phyloP scores from a whole-genome alignment of 1,140 invertebrate genomes.

The Drosophila burlai region DNA sequence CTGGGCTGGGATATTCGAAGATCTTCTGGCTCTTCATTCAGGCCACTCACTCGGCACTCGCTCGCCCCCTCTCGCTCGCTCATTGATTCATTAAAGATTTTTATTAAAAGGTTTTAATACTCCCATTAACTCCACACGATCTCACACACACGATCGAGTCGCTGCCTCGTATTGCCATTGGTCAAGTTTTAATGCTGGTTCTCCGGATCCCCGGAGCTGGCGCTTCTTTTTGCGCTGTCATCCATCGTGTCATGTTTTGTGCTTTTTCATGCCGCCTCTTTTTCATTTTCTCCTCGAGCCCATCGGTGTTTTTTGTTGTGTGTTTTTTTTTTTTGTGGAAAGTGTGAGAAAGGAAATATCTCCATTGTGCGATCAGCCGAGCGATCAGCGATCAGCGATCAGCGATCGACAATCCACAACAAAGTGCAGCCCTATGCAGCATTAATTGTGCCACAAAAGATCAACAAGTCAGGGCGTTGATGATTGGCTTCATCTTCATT shows the following conservation, averaged over 20 bases:
- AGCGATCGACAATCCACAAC: slow-evolving; percentile 59
- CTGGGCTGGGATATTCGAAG: slow-evolving; percentile 31
- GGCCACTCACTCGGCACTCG: slow-evolving; percentile 17
- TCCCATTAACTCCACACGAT: slow-evolving; percentile 84
- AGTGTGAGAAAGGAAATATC: slow-evolving; percentile 83
- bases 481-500: slow-evolving; percentile 76
- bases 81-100: slow-evolving; percentile 84
- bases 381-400: slow-evolving; percentile 42
- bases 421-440: slow-evolving; percentile 71
- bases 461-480: slow-evolving; percentile 66
- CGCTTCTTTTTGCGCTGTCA: slow-evolving; percentile 84
- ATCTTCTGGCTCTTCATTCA: slow-evolving; percentile 50
- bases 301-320: slow-evolving; percentile 4
- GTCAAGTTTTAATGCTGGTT: slow-evolving; percentile 71
- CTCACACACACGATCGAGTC: slow-evolving; percentile 58
- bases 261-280: slow-evolving; percentile 81
- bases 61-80: slow-evolving; percentile 37
- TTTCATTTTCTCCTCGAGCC: slow-evolving; percentile 34
- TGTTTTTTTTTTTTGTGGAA: slow-evolving; percentile 66
- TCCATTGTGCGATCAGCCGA: slow-evolving; percentile 74
- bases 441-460: slow-evolving; percentile 69
- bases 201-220: slow-evolving; percentile 53
- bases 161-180: slow-evolving; percentile 27
- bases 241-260: slow-evolving; percentile 83
- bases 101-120: slow-evolving; percentile 85